A percentile compares a stretch with the other conserved stretches of the same genome.
Conservation (phyloP, 2,888 invertebrate species). For the Amphipyra tragopoginis region DNA sequence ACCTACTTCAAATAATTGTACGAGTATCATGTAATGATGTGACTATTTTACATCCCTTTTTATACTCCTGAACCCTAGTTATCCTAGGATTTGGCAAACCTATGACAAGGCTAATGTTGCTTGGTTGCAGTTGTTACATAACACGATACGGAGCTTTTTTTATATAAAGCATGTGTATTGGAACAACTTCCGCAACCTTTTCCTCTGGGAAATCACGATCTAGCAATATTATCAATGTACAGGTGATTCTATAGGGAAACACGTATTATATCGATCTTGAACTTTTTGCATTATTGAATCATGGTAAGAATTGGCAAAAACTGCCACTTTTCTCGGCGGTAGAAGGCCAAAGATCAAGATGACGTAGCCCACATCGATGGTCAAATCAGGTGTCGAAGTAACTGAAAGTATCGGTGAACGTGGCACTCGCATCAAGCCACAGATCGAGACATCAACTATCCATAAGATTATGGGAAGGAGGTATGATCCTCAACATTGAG, state of each 20-base stretch:
- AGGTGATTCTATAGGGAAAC: conserved; percentile 7
- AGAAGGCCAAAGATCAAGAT: no score
- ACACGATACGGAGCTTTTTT: conserved; percentile 8
- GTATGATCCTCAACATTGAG: no score
- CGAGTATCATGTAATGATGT: no score
- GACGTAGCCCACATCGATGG: no score
- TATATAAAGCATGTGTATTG: neutral
- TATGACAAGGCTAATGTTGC: neutral
- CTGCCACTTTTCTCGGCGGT: no score
- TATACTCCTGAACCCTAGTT: neutral
- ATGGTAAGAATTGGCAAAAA: neutral
- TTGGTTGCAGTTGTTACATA: conserved; percentile 27
- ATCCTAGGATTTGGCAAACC: neutral
- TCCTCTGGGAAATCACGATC: conserved; percentile 37
- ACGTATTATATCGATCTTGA: conserved; percentile 6
- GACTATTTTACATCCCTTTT: no score
- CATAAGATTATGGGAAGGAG: no score
- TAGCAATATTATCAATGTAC: conserved; percentile 25
- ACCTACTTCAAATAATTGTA: no score
- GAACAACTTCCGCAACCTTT: conserved; percentile 6
- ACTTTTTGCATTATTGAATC: conserved; percentile 12
- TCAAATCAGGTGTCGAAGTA: no score
- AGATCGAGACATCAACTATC: no score
- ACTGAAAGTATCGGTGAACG: no score
- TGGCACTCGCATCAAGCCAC: no score